Base-by-base conservation (phyloP, 2,888 invertebrate species). In the Lissocephala sabroskyi region DNA sequence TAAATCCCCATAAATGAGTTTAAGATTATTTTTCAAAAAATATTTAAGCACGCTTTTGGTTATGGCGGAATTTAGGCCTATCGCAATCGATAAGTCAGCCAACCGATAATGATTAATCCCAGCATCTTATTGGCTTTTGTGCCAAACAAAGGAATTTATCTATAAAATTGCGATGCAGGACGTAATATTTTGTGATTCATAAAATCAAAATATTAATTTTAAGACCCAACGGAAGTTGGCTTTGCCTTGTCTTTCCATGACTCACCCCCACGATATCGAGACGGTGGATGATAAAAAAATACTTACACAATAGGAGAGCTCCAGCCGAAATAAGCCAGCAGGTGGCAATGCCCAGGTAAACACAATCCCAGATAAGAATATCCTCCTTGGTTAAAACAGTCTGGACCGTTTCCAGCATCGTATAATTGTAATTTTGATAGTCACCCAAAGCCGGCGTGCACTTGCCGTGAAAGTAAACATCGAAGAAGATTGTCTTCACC, bases 301-400 rank as follows among this genome's bases (percentile, higher is more conserved):
- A 78, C 78, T 79, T 66, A 85, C 85, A 62, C 49, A 85, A 30
- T 28, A 85, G 57, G 26, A 79, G 52, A 28, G 74, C 47, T 3
- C 84, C 84, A 10, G 75, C 66, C 1, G n/a, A n/a, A n/a, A 80
- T 46, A 5, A 84, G 53, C 85, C 85, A 85, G 42, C 74, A 54
- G 2, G 79, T 65, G 1, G 81, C 79, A 0, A 83, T 49, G 1
- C 60, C 79, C 45, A 85, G 57, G 53, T 85, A 84, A 1, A 85
- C 79, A 52, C 81, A 79, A 32, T 79, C 61, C 79, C 81, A 84
- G 17, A 81, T 64, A 9, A 84, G 30, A 2, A 85, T 56, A 43
- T 81, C 66, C 0, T 59, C 39, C 2, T 82, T 65, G 59, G 67
- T 64, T 4, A 84, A 61, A 3, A 83, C 66, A 1, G 78, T 81